These are phyloP conservation scores for Coelopa pilipes DNA, from an alignment of 2,888 invertebrate genomes.

Conservation along the genomic window DNA sequence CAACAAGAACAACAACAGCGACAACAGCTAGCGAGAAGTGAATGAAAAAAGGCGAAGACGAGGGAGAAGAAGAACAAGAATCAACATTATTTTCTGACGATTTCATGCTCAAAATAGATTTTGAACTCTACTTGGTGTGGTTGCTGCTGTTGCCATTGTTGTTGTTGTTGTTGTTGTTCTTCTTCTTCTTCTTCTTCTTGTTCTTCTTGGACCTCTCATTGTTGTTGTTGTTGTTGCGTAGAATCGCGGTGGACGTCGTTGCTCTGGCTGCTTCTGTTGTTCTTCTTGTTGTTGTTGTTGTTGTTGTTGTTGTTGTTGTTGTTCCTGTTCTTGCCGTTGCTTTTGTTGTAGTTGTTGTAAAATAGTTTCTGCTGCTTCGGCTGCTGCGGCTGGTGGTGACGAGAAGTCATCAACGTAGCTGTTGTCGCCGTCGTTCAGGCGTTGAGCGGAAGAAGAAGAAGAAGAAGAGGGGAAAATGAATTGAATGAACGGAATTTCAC, in stretches of 20 bases:
- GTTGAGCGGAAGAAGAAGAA: neutral
- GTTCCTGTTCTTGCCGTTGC: too few relatives aligned
- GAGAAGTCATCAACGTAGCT: constrained; percentile 37
- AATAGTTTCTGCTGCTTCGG: neutral
- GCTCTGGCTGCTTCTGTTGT: constrained; percentile 22
- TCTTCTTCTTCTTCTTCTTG: neutral
- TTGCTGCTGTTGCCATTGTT: neutral
- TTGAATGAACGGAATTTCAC: too few relatives aligned
- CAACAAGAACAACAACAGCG: constrained; percentile 19
- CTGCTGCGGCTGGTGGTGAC: constrained; percentile 22
- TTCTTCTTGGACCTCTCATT: neutral
- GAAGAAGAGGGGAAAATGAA: too few relatives aligned
- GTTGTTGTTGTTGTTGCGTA: neutral
- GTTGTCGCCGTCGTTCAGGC: constrained; percentile 39
- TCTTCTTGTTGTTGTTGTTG: constrained; percentile 2
- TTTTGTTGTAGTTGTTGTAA: too few relatives aligned
- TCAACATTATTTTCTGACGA: constrained; percentile 39
- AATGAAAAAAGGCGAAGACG: constrained; percentile 14
- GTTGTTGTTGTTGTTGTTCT: constrained; percentile 6
- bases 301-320: neutral
- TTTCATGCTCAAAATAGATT: constrained; percentile 46
- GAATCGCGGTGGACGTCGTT: constrained; percentile 15
- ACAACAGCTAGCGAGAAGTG: constrained; percentile 17
- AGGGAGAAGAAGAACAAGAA: constrained; percentile 44
- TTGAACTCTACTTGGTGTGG: constrained; percentile 39